phyloP scores from a whole-genome alignment of 2,888 invertebrate species.

The Chironomus riparius region DNA sequence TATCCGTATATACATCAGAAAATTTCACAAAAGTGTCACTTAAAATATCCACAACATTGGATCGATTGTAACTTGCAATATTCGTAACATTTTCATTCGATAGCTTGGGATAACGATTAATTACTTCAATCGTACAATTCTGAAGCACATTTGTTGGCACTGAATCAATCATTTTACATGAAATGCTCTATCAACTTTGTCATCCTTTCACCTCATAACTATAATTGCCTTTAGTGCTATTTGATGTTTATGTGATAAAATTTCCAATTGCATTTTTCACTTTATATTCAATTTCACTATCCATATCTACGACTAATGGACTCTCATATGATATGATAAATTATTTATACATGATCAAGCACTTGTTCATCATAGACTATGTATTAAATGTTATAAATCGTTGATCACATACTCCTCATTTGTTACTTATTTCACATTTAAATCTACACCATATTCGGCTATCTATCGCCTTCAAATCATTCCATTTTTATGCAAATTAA shows the following conservation, averaged over 20 bases:
- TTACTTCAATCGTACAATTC: slow-evolving; percentile 40
- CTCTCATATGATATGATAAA: too few relatives aligned
- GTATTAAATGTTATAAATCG: too few relatives aligned
- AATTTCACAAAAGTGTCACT: slow-evolving; percentile 37
- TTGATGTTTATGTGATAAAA: not conserved
- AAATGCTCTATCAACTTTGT: not conserved
- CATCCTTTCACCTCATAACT: not conserved
- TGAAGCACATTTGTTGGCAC: slow-evolving; percentile 39
- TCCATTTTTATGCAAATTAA: too few relatives aligned
- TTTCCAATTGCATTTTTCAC: not conserved
- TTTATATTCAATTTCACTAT: not conserved
- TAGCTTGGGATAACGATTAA: slow-evolving; percentile 36
- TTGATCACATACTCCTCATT: too few relatives aligned
- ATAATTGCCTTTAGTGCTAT: not conserved
- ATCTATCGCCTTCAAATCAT: too few relatives aligned
- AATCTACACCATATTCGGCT: too few relatives aligned
- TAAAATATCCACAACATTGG: slow-evolving; percentile 38
- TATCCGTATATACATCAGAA: not conserved
- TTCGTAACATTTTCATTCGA: slow-evolving; percentile 36
- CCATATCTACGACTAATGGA: not conserved
- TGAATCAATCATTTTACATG: slow-evolving; percentile 37
- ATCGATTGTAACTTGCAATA: slow-evolving; percentile 36
- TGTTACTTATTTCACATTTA: too few relatives aligned
- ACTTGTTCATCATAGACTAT: too few relatives aligned
- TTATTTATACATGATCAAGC: too few relatives aligned